A percentile compares a stretch with the other conserved stretches of the same genome.
Conservation (phyloP, 2,113 vertebrate species). For the Urocynchramus pylzowi region DNA sequence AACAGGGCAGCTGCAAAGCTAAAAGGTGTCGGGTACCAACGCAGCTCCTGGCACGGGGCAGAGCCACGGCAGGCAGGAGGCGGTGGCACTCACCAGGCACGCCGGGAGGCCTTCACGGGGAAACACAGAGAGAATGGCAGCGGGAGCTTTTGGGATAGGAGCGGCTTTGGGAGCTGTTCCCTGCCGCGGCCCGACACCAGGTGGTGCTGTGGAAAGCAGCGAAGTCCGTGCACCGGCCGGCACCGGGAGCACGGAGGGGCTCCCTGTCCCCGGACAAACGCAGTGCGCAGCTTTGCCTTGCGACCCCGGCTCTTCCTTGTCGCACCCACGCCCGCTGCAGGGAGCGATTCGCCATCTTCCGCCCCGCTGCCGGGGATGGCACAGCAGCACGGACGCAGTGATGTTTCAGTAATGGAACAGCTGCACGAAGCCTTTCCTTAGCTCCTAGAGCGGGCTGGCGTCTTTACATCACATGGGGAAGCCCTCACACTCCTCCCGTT, state of each 20-base stretch:
- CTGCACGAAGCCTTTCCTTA: background rate
- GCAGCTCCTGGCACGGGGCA: background rate
- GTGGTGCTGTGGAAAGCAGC: background rate
- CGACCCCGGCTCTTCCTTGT: no score
- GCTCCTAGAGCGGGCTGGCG: background rate
- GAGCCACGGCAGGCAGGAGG: background rate
- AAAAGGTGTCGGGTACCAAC: accelerated
- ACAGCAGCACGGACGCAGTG: accelerated
- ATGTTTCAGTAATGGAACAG: background rate
- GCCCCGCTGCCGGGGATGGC: background rate
- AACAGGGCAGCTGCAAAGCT: background rate
- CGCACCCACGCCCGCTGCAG: background rate
- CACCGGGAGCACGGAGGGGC: accelerated
- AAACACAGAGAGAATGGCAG: background rate
- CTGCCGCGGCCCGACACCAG: background rate
- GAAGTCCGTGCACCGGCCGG: accelerated
- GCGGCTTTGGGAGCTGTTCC: background rate
- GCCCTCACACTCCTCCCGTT: accelerated
- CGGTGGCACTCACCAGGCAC: accelerated
- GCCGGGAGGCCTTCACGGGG: background rate
- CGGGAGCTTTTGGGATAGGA: background rate
- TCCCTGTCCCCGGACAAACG: background rate
- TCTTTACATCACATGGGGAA: background rate
- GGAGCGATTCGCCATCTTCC: accelerated
- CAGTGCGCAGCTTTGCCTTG: accelerated